Base-by-base conservation (phyloP, 1,140 invertebrate species). In the Pachypeltis micranthus region DNA sequence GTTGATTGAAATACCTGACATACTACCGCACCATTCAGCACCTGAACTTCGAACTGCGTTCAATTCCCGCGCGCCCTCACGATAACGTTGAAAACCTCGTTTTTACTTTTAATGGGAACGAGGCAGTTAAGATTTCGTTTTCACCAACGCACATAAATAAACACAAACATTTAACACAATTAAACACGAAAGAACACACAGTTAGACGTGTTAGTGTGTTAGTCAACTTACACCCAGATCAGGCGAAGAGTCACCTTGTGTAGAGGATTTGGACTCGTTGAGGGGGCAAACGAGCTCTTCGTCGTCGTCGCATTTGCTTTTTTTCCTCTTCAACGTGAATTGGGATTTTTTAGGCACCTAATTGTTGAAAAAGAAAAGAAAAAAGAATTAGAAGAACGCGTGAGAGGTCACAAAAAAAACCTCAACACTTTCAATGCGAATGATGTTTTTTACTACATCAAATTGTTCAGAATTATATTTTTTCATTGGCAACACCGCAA, bases 321-420 rank as follows among this genome's bases (percentile, higher is more conserved):
- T 91, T 72, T 90, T 90, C 39, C 89, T 81, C 71, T 92, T 93
- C 67, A 94, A 74, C 0, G 91, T 89, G 74, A 94, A 95, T 73
- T 93, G 89, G 54, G 86, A 86, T 75, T 90, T 91, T 74, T 93
- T 93, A 70, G 86, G 81, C 71, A 87, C 81, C 89, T 91, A 70
- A 59, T n/a, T n/a, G n/a, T n/a, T n/a, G n/a, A n/a, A n/a, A n/a
- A n/a, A n/a, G n/a, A n/a, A n/a, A n/a, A n/a, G n/a, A n/a, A n/a
- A n/a, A n/a, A n/a, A n/a, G n/a, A n/a, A n/a, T n/a, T n/a, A n/a
- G n/a, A n/a, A n/a, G n/a, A n/a, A n/a, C n/a, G n/a, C n/a, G n/a
- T n/a, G n/a, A n/a, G n/a, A n/a, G n/a, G n/a, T n/a, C n/a, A n/a
- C n/a, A n/a, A n/a, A n/a, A n/a, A n/a, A n/a, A n/a, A n/a, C n/a